These are phyloP conservation scores for Capreolus pygargus DNA, from an alignment of 2,113 vertebrate species.

Conservation along the genomic window DNA sequence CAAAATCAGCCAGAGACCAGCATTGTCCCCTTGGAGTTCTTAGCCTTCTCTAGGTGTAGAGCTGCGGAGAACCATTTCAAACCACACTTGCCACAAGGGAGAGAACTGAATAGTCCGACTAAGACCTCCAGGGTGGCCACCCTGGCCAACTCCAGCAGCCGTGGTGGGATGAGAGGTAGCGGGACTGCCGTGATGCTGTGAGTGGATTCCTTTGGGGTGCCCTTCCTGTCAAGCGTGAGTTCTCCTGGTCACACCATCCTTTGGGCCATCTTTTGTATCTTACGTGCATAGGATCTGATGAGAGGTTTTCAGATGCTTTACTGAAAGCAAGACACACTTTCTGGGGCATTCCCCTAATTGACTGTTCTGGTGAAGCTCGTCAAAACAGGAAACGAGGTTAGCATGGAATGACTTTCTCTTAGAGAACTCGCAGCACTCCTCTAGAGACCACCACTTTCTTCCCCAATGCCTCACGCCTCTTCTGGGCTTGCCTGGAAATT, in stretches of 20 bases:
- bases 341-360: conserved; percentile 77
- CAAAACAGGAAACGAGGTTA: conserved; percentile 78
- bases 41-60: not conserved
- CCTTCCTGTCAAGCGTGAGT: rapidly evolving
- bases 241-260: not conserved
- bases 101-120: not conserved
- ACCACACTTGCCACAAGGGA: not conserved
- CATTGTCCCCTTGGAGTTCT: not conserved
- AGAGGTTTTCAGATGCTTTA: conserved; percentile 66
- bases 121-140: not conserved
- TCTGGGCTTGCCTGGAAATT: not conserved
- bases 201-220: not conserved
- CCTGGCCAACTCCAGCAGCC: not conserved
- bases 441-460: conserved; percentile 63
- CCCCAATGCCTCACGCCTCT: conserved; percentile 1
- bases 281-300: not conserved
- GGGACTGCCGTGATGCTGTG: rapidly evolving
- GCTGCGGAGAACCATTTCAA: not conserved
- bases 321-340: conserved; percentile 74
- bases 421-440: conserved; percentile 34
- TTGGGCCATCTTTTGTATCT: not conserved
- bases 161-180: not conserved
- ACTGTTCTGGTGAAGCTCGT: conserved; percentile 72
- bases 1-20: not conserved
- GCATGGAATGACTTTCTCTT: conserved; percentile 78